Percentiles rank a stretch among this genome's conserved stretches.
Evolutionary conservation across 2,113 vertebrate species (phyloP).

Genomic region (Aegotheles bennettii): DNA sequence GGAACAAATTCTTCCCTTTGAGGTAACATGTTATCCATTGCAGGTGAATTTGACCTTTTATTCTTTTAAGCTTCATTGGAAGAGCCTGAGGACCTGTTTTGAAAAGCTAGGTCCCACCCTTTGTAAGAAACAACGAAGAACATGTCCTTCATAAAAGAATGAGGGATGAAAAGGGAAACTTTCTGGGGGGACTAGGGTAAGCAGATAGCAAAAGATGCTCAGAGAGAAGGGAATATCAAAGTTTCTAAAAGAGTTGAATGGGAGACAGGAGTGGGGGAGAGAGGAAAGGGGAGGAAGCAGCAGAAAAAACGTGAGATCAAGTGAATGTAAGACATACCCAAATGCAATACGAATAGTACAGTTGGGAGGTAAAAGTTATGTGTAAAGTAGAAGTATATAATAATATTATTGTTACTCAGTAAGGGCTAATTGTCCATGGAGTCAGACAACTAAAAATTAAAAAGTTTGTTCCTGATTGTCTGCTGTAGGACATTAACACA

Average conservation of each 20-base stretch:
- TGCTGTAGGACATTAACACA: background rate
- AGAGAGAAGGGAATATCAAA: background rate
- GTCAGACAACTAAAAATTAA: background rate
- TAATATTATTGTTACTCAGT: background rate
- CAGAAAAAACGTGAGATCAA: background rate
- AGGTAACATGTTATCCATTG: background rate
- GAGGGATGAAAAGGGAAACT: background rate
- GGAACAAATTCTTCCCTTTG: background rate
- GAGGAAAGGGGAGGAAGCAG: background rate
- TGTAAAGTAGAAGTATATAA: background rate
- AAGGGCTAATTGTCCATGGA: background rate
- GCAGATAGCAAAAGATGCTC: background rate
- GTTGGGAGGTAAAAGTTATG: background rate
- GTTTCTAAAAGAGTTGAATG: background rate
- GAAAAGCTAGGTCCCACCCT: background rate
- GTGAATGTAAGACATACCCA: background rate
- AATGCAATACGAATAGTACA: background rate
- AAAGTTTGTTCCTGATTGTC: rapidly evolving
- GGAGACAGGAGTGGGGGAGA: background rate
- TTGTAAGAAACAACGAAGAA: background rate
- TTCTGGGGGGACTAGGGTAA: background rate
- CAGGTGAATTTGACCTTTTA: background rate
- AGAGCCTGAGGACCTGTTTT: background rate
- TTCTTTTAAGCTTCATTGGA: background rate
- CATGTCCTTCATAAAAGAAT: background rate